phyloP scores from a whole-genome alignment of 2,113 vertebrate species.

The Perognathus longimembris region DNA sequence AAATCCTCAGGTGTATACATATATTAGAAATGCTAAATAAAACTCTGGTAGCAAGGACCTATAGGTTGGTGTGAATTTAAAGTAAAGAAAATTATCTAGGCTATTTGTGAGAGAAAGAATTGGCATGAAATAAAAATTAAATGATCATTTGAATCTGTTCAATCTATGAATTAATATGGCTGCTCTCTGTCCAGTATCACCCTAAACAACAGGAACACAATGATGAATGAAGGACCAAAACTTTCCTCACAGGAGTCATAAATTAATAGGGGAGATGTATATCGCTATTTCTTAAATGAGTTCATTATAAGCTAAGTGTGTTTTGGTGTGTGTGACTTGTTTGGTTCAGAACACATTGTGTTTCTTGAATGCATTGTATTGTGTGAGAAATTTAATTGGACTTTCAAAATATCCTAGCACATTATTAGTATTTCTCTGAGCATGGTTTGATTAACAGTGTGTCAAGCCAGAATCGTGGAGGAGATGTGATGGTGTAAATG shows the following conservation, averaged over 20 bases:
- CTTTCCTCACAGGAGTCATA: background rate
- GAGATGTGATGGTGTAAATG: background rate
- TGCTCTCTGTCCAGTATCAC: background rate
- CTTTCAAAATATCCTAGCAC: background rate
- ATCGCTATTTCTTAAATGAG: background rate
- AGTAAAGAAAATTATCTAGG: background rate
- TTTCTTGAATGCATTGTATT: background rate
- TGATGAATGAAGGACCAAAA: background rate
- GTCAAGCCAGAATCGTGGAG: background rate
- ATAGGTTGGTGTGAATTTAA: background rate
- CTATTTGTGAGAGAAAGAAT: background rate
- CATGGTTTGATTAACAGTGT: background rate
- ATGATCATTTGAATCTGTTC: background rate
- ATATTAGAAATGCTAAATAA: constrained; percentile 12
- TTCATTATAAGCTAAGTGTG: background rate
- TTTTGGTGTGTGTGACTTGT: background rate
- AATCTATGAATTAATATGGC: background rate
- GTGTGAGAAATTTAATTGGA: background rate
- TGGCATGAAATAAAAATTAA: background rate
- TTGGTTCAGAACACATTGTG: background rate
- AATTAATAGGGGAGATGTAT: background rate
- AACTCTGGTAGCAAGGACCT: background rate
- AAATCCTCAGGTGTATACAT: background rate
- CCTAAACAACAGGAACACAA: background rate
- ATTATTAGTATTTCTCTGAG: background rate